Evolutionary conservation across 2,113 vertebrate species (phyloP), one percentile per base, ranked within the genome.

Genomic region (Barnardius zonarius): DNA sequence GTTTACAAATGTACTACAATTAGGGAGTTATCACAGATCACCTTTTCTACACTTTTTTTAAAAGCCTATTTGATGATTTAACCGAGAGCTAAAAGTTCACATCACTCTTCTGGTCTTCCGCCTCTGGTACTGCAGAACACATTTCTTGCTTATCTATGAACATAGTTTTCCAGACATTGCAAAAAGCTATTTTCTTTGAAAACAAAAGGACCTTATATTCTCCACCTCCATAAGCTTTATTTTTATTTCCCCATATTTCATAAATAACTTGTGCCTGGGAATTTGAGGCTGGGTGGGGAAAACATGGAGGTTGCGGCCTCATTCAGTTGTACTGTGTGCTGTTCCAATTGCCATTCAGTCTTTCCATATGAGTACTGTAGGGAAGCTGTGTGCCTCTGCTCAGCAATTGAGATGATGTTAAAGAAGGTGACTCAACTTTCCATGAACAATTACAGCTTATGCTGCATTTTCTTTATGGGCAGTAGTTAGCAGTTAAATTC

Each of bases 291-390:
- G 28, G 59, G 24, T 20, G 33, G 30, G 49, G 35, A 49, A 35
- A 28, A 33, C 4, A 11, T 57, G 59, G 78, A 41, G 9, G 17
- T 31, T 20, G 3, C 35, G 55, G 18, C 48, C 37, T 86, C 10
- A 0, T 57, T 83, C 18, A 19, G 16, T 10, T n/a, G 17, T n/a
- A 8, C 49, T 3, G 9, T 13, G 28, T 59, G 31, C 43, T 5
- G 1, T 13, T 68, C 14, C 14, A 2, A 33, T 46, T 54, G 52
- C 62, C 0, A 2, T 63, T 76, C 13, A 49, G 30, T 14, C 19
- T 37, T 79, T 17, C 15, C 2, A 0, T 43, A 2, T 0, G 6
- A 67, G 35, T 48, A 5, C 37, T 75, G 63, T 5, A 57, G 52
- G 68, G 51, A 51, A 46, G 31, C 9, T 23, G 13, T 52, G 8